Base-by-base conservation (phyloP, 1,140 invertebrate genomes). In the Magallana angulata region DNA sequence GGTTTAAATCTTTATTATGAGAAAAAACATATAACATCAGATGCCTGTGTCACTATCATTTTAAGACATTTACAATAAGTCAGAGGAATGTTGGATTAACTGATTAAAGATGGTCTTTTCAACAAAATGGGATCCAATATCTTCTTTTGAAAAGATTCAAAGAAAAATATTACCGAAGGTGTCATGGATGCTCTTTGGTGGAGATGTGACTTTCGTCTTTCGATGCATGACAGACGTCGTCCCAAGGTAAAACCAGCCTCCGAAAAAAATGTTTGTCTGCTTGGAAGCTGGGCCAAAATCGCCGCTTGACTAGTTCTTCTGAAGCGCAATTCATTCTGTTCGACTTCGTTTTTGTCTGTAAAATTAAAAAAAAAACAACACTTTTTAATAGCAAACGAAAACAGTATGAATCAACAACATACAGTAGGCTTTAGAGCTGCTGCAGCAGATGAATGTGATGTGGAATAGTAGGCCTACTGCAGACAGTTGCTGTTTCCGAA, bases 221-320 rank as follows among this genome's bases (percentile, higher is more conserved):
- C n/a, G 9, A n/a, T 48, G 57, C n/a, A 48, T 18, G 82, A 56
- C 60, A 76, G 36, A 16, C 62, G 57, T 57, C 62, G 16, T 18
- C 48, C 64, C 14, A 57, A 7, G 36, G n/a, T 18, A 18, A 87
- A 14, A 48, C 57, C 64, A 59, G 86, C 68, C 16, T 76, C 71
- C 16, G 87, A 81, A 16, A 14, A 12, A 36, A 80, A 59, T 1
- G 62, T 56, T 57, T 84, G 82, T 48, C 64, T 57, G 71, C 87
- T 87, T 0, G 87, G 87, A 57, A 87, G 58, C 82, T 76, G 82
- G 60, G 87, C 62, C 83, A 87, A 57, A 80, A 87, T 87, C 57
- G 83, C 64, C 36, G 82, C 87, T 57, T 76, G 82, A 62, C 57
- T 87, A 7, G 56, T 68, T 83, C 83, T 76, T 68, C 82, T 76